A percentile compares a stretch with the other conserved stretches of the same genome.
phyloP scores from a whole-genome alignment of 2,888 invertebrate species.

The Trileptium ribeirensis region DNA sequence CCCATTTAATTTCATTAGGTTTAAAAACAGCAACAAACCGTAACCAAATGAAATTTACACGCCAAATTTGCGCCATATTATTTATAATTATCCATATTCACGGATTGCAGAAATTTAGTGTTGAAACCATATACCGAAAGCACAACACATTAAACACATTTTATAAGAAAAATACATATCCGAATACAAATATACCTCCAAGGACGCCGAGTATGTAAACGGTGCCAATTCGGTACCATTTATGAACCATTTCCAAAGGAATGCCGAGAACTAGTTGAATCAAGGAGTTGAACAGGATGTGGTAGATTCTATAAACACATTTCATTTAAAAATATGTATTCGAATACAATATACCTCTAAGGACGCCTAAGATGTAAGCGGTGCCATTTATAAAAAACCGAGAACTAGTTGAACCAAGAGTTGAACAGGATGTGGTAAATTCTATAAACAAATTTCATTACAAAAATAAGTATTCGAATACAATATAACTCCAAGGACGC shows the following conservation, averaged over 20 bases:
- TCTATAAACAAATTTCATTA: conserved; percentile 43
- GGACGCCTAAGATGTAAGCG: conserved; percentile 52
- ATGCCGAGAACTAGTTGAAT: conserved; percentile 87
- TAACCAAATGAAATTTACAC: too few relatives aligned
- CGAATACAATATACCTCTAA: too few relatives aligned
- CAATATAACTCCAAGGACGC: too few relatives aligned
- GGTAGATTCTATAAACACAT: conserved; percentile 63
- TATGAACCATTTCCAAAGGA: conserved; percentile 90
- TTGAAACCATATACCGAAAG: conserved; percentile 2
- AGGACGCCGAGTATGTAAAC: conserved; percentile 54
- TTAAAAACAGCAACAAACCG: too few relatives aligned
- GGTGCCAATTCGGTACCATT: conserved; percentile 77
- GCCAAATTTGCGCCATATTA: too few relatives aligned
- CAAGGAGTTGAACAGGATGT: conserved; percentile 78
- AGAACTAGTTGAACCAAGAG: conserved; percentile 52
- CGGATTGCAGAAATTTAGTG: background rate
- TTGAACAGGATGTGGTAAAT: conserved; percentile 52
- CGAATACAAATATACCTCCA: conserved; percentile 47
- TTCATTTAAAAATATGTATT: too few relatives aligned
- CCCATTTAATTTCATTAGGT: too few relatives aligned
- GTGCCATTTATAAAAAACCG: conserved; percentile 49
- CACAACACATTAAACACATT: conserved; percentile 35
- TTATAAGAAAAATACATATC: conserved; percentile 17
- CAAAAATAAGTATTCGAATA: too few relatives aligned
- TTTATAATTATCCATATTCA: too few relatives aligned